Percentiles rank a stretch among this genome's conserved stretches.
These are phyloP conservation scores for Ptyas mucosa DNA, from an alignment of 2,113 vertebrate species.

Conservation along the genomic window DNA sequence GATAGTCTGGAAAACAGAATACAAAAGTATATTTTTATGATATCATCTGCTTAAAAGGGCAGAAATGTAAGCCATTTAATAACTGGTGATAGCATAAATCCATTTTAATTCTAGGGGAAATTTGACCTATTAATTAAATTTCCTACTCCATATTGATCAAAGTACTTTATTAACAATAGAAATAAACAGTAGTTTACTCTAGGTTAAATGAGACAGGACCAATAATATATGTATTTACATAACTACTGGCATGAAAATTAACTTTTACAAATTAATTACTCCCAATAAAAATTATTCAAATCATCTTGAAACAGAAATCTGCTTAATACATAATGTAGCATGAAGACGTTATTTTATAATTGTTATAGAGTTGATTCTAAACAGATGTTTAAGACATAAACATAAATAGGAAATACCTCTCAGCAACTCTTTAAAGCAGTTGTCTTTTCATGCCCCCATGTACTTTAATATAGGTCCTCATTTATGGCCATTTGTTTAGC, in stretches of 20 bases:
- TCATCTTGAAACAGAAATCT: not conserved
- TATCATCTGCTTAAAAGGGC: not conserved
- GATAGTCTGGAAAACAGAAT: not conserved
- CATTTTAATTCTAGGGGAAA: not conserved
- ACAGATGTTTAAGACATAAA: not conserved
- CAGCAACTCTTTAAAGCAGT: not conserved
- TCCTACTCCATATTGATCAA: not conserved
- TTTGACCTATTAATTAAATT: not conserved
- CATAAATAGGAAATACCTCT: not conserved
- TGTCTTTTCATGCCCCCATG: not conserved
- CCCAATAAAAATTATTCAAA: not conserved
- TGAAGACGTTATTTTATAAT: not conserved
- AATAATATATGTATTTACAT: not conserved
- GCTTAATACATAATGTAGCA: not conserved
- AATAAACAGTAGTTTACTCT: not conserved
- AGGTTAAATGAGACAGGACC: not conserved
- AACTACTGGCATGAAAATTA: not conserved
- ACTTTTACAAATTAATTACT: not conserved
- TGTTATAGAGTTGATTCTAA: not conserved
- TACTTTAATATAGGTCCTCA: not conserved
- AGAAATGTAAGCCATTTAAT: not conserved
- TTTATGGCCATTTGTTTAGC: not conserved
- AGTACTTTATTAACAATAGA: not conserved
- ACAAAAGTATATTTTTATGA: not conserved
- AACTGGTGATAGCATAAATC: not conserved